Percentiles rank a stretch among this genome's conserved stretches.
These are phyloP conservation scores for Antrozous pallidus DNA, from an alignment of 2,797 vertebrate species.

Conservation along the genomic window DNA sequence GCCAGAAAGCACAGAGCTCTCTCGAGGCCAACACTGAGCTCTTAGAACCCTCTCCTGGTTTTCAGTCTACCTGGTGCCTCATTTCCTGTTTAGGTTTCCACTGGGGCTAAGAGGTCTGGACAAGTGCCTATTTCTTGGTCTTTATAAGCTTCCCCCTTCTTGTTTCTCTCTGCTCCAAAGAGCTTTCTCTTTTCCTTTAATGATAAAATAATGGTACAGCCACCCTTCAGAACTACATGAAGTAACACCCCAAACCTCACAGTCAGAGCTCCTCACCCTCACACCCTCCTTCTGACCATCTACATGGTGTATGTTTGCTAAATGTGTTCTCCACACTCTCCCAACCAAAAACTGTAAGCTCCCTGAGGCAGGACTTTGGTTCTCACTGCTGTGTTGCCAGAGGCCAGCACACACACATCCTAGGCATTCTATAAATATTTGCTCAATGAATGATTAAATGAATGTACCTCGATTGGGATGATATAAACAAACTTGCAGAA, in stretches of 20 bases:
- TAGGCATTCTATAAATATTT: neutral
- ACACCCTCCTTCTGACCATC: neutral
- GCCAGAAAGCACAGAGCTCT: neutral
- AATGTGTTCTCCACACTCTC: neutral
- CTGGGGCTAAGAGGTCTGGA: neutral
- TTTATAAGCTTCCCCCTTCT: neutral
- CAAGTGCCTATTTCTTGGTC: neutral
- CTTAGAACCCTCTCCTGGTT: neutral
- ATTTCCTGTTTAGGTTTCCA: neutral
- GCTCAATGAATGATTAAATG: neutral
- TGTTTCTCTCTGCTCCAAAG: neutral
- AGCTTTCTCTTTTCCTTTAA: neutral
- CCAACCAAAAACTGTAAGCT: neutral
- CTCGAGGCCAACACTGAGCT: neutral
- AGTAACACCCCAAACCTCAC: neutral
- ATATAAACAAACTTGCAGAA: neutral
- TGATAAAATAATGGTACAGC: neutral
- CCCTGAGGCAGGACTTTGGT: neutral
- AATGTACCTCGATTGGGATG: neutral
- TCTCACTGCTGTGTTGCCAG: neutral
- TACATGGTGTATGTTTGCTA: neutral
- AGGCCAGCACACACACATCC: neutral
- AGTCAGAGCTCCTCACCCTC: neutral
- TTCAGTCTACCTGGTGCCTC: neutral
- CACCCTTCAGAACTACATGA: neutral